Base-by-base conservation (phyloP, 2,888 invertebrate species). In the Tuberolachnus salignus region DNA sequence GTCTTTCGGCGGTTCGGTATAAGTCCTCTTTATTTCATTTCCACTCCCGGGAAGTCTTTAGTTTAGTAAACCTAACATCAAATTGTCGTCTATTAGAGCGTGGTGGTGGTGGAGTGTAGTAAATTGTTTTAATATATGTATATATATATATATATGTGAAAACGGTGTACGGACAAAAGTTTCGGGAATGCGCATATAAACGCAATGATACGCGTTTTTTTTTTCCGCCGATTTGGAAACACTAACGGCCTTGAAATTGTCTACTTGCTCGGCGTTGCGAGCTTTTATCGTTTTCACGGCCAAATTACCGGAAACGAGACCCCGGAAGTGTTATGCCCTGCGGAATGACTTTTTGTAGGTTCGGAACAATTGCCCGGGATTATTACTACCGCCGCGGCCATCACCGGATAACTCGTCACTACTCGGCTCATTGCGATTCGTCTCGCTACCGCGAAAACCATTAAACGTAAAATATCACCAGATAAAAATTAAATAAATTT, bases 291-390 rank as follows among this genome's bases (percentile, higher is more conserved):
- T 64, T 55, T 64, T 44, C 44, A 14, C 23, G 10, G n/a, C 57
- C 46, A 75, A 75, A 75, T 57, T 55, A 75, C 66, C 75, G 75
- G 75, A 75, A 75, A 75, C 66, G 16, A 67, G 46, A 66, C 55
- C 63, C 51, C n/a, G n/a, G 34, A 4, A 34, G 34, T 34, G 73
- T 73, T 73, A n/a, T 42, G 34, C 21, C 63, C 49, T n/a, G n/a
- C n/a, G n/a, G n/a, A 34, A 53, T 19, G 53, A 63, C 73, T 46
- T 23, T 67, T 23, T 67, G 23, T 19, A 19, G 26, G 6, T 14
- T 46, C 34, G 19, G 67, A 6, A 46, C 16, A 51, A 61, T 34
- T 34, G 3, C 72, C 21, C 21, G 51, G 51, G 10, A 53, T 21
- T 55, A 63, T 42, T 16, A 26, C 57, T 34, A 19, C 61, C 19